phyloP scores from a whole-genome alignment of 2,888 invertebrate genomes.

The Ferdinandea cuprea region DNA sequence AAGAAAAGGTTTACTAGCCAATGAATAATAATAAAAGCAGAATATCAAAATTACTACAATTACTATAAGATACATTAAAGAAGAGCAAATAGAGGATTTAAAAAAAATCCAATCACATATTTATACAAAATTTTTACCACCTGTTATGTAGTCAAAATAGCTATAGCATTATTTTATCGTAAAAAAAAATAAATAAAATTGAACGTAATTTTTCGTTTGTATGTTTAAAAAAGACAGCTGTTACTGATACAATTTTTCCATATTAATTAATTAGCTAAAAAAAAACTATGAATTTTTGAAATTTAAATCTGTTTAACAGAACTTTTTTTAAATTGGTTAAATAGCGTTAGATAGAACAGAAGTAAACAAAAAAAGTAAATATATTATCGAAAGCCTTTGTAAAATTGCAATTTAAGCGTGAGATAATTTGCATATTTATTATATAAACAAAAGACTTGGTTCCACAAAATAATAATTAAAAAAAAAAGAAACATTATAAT shows the following conservation, averaged over 20 bases:
- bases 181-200: too few relatives aligned
- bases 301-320: slow-evolving; percentile 9
- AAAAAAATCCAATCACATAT: neutral
- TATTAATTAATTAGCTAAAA: neutral
- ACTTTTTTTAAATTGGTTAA: slow-evolving; percentile 25
- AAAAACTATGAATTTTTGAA: slow-evolving; percentile 12
- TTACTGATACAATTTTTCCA: neutral
- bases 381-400: slow-evolving; percentile 47
- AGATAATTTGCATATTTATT: slow-evolving; percentile 51
- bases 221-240: neutral
- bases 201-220: neutral
- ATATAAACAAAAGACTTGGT: slow-evolving; percentile 56
- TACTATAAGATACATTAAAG: neutral
- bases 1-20: too few relatives aligned
- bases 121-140: slow-evolving; percentile 21
- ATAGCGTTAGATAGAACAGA: slow-evolving; percentile 59
- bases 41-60: neutral
- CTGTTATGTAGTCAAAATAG: slow-evolving; percentile 28
- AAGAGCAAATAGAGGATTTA: neutral
- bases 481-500: slow-evolving; percentile 16
- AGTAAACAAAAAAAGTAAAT: slow-evolving; percentile 23
- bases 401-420: slow-evolving; percentile 47
- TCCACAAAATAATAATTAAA: slow-evolving; percentile 33
- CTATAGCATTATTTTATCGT: neutral
- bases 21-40: neutral